These are phyloP conservation scores for Heliconius sara DNA, from an alignment of 2,888 invertebrate genomes.

Conservation along the genomic window DNA sequence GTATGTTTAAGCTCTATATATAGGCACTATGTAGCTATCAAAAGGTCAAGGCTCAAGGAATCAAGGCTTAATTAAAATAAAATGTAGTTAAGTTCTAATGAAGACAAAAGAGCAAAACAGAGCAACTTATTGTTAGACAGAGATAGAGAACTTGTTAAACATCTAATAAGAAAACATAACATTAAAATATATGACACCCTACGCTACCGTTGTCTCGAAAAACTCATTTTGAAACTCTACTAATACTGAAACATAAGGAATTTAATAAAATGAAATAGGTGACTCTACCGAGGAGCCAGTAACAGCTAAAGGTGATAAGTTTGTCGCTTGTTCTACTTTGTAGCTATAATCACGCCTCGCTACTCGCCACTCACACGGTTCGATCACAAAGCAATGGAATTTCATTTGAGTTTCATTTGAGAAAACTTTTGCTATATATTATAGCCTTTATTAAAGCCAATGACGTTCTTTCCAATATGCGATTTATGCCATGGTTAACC, in stretches of 20 bases:
- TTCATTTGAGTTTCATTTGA: background rate
- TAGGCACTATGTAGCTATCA: no score
- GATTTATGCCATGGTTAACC: background rate
- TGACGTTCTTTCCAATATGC: background rate
- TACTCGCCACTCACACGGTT: background rate
- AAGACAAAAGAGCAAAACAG: no score
- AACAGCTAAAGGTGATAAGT: constrained; percentile 14
- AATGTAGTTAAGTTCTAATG: no score
- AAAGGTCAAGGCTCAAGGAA: no score
- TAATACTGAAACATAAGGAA: background rate
- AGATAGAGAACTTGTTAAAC: no score
- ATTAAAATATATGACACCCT: no score
- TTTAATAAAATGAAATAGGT: constrained; percentile 11
- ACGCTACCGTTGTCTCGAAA: background rate
- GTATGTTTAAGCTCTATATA: no score
- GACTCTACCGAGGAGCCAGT: background rate
- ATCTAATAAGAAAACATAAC: background rate
- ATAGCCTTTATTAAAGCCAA: background rate
- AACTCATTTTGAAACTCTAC: background rate
- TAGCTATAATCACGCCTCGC: background rate
- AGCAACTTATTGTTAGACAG: no score
- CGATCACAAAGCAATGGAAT: constrained; percentile 4
- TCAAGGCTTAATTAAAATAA: no score
- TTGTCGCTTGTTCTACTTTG: background rate
- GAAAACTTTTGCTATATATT: background rate